Evolutionary conservation across 2,888 invertebrate species (phyloP).

Genomic region (Drosophila acutilabella): DNA sequence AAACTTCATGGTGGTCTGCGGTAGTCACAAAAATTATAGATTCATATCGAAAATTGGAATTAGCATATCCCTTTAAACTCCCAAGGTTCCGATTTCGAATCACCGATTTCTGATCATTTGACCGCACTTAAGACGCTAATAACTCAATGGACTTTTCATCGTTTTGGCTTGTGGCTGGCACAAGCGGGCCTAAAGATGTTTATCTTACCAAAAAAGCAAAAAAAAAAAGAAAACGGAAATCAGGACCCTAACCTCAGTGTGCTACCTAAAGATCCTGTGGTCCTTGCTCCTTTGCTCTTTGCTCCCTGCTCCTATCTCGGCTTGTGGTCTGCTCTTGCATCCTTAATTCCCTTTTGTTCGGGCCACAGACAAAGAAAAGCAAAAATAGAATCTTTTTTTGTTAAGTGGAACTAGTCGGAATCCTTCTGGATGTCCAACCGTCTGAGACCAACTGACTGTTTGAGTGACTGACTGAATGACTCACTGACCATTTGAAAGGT

Average conservation of each 20-base stretch:
- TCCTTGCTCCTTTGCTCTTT: slow-evolving; percentile 50
- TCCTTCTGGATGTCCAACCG: slow-evolving; percentile 53
- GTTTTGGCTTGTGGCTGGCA: slow-evolving; percentile 71
- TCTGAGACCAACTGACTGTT: slow-evolving; percentile 27
- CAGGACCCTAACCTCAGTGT: slow-evolving; percentile 49
- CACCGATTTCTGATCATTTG: slow-evolving; percentile 46
- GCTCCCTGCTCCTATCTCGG: slow-evolving; percentile 66
- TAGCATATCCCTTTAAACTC: slow-evolving; percentile 65
- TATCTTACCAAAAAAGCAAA: slow-evolving; percentile 42
- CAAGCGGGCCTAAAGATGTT: slow-evolving; percentile 63
- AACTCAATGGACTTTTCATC: slow-evolving; percentile 39
- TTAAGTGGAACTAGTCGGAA: slow-evolving; percentile 66
- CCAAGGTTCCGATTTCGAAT: slow-evolving; percentile 3
- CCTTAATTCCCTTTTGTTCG: slow-evolving; percentile 49
- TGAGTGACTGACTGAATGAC: slow-evolving; percentile 48
- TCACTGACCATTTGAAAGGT: slow-evolving; percentile 77
- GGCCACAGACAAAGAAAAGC: slow-evolving; percentile 28
- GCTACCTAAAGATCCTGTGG: slow-evolving; percentile 53
- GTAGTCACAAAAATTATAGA: slow-evolving; percentile 28
- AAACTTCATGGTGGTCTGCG: slow-evolving; percentile 39
- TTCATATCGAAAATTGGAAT: slow-evolving; percentile 65
- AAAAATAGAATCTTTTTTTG: slow-evolving; percentile 29
- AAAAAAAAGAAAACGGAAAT: too few species aligned
- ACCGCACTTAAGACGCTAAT: slow-evolving; percentile 63
- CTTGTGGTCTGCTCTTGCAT: slow-evolving; percentile 76